Evolutionary conservation across 2,888 invertebrate genomes (phyloP).

Genomic region (Hemaris fuciformis): DNA sequence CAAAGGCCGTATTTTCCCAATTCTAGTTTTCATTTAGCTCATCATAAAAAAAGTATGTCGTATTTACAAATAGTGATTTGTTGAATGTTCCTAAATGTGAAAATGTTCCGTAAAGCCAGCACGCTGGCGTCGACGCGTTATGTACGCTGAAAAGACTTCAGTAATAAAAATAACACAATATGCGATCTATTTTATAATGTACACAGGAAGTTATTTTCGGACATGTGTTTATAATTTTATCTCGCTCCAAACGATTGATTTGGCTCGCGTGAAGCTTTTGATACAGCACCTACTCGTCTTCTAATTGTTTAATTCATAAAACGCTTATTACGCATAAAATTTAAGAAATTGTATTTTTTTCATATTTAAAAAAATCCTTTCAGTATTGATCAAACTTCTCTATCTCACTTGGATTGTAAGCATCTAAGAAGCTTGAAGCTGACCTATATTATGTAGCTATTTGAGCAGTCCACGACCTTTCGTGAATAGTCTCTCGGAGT

Average conservation of each 20-base stretch:
- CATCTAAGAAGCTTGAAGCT: too few relatives aligned
- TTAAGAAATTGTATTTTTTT: too few relatives aligned
- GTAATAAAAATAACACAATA: slow-evolving; percentile 7
- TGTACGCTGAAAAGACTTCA: neutral
- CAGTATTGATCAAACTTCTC: too few relatives aligned
- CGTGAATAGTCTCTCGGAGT: too few relatives aligned
- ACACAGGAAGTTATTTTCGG: slow-evolving; percentile 9
- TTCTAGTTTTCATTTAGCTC: neutral
- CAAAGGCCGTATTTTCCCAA: neutral
- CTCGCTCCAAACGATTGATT: slow-evolving; percentile 3
- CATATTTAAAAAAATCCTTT: too few relatives aligned
- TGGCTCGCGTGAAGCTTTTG: neutral
- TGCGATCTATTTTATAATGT: slow-evolving; percentile 10
- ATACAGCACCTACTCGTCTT: neutral
- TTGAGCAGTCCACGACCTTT: too few relatives aligned
- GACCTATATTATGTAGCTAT: too few relatives aligned
- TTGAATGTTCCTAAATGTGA: neutral
- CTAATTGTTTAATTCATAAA: neutral
- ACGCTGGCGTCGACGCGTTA: neutral
- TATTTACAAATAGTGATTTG: neutral
- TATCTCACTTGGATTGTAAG: too few relatives aligned
- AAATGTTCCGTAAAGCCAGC: slow-evolving; percentile 33
- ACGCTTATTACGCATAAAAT: neutral
- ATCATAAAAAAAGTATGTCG: neutral
- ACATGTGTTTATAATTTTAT: slow-evolving; percentile 9